Conservation (phyloP, 2,113 vertebrate species). For the Benitochromis conjunctus region DNA sequence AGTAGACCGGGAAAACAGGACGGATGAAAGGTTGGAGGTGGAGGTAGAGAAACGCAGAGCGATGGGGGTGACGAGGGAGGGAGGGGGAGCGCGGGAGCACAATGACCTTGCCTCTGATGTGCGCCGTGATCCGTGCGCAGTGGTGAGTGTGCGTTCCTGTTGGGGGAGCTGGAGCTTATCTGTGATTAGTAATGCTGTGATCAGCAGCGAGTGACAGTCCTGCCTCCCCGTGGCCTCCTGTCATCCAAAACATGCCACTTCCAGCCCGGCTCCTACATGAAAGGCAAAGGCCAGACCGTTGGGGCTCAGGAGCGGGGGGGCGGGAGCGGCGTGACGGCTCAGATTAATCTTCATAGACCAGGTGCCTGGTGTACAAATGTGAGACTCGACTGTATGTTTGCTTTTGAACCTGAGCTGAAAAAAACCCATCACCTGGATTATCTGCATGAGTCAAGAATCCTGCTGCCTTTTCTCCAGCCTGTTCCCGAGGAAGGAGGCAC, state of each 20-base stretch:
- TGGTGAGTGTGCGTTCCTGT: slow-evolving; percentile 19
- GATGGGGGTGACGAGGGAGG: neutral
- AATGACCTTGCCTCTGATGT: slow-evolving; percentile 47
- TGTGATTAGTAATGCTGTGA: slow-evolving; percentile 68
- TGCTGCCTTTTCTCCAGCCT: neutral
- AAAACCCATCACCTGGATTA: slow-evolving; percentile 47
- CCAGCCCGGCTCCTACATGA: slow-evolving; percentile 32
- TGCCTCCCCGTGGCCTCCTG: slow-evolving; percentile 28
- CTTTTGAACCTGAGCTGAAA: slow-evolving; percentile 13
- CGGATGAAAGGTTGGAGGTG: neutral
- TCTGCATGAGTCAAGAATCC: slow-evolving; percentile 60
- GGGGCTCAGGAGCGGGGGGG: neutral
- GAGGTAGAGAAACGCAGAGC: neutral
- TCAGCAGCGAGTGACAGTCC: slow-evolving; percentile 61
- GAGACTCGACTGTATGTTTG: neutral
- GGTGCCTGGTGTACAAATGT: slow-evolving; percentile 4
- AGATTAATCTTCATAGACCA: slow-evolving; percentile 48
- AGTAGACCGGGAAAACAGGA: neutral
- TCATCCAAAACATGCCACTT: slow-evolving; percentile 55
- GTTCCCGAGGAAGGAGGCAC: neutral
- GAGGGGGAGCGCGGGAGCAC: neutral
- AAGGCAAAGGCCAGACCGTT: slow-evolving; percentile 18
- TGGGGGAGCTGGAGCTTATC: slow-evolving; percentile 57
- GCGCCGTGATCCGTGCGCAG: slow-evolving; percentile 41
- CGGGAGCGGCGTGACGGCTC: neutral